These are phyloP conservation scores for Aleiodes leptofemur DNA, from an alignment of 2,888 invertebrate species.

Conservation along the genomic window DNA sequence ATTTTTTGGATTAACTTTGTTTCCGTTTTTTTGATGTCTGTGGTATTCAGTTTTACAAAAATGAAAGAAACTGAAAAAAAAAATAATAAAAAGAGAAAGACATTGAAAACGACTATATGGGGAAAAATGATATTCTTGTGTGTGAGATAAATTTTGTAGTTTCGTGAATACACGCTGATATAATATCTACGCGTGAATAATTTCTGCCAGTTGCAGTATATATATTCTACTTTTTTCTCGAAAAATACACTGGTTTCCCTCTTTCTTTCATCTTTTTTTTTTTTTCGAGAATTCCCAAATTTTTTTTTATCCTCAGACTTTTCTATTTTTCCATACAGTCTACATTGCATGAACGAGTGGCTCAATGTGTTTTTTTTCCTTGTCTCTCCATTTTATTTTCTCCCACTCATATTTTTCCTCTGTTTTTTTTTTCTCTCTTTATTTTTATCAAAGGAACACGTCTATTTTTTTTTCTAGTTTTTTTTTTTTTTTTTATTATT, in stretches of 20 bases:
- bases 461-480: neutral
- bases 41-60: neutral
- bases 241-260: slow-evolving; percentile 36
- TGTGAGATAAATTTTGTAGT: slow-evolving; percentile 1
- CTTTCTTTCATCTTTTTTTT: slow-evolving; percentile 5
- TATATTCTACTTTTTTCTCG: slow-evolving; percentile 47
- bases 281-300: slow-evolving; percentile 9
- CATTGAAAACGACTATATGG: neutral
- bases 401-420: neutral
- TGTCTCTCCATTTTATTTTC: slow-evolving; percentile 19
- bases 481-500: slow-evolving; percentile 42
- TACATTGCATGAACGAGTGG: slow-evolving; percentile 22
- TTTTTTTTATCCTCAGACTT: slow-evolving; percentile 19
- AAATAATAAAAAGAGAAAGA: neutral
- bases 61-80: neutral
- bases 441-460: too few relatives aligned
- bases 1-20: neutral
- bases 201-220: slow-evolving; percentile 48
- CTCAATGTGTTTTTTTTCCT: slow-evolving; percentile 17
- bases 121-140: slow-evolving; percentile 15
- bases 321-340: slow-evolving; percentile 10
- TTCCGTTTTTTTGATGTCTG: slow-evolving; percentile 7
- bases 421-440: too few relatives aligned
- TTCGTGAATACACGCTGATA: slow-evolving; percentile 42
- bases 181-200: slow-evolving; percentile 51